These are phyloP conservation scores for Antheraea yamamai DNA, from an alignment of 2,888 invertebrate genomes.

Conservation along the genomic window DNA sequence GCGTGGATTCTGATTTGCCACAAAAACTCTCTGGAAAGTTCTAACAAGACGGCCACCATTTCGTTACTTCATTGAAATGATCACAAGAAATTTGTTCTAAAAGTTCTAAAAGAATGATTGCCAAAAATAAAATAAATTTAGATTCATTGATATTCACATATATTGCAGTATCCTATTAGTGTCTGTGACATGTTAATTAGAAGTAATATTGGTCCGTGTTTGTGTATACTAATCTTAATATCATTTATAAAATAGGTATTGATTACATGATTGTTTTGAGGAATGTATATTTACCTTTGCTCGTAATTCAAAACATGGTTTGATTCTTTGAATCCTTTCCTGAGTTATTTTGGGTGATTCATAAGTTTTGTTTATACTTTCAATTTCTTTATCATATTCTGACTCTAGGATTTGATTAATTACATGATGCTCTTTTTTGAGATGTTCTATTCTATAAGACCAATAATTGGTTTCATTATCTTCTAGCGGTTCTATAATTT, in stretches of 20 bases:
- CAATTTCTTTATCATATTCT: conserved; percentile 68
- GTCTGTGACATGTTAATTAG: no score
- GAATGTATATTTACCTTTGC: conserved; percentile 51
- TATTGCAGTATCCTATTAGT: no score
- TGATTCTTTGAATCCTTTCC: conserved; percentile 60
- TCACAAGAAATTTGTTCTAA: no score
- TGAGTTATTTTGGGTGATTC: conserved; percentile 50
- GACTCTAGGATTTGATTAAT: conserved; percentile 71
- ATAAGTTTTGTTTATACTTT: conserved; percentile 52
- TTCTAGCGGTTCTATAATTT: conserved; percentile 39
- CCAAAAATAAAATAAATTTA: no score
- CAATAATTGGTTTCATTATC: conserved; percentile 64
- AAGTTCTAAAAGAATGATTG: no score
- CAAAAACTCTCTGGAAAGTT: no score
- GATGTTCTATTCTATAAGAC: conserved; percentile 61
- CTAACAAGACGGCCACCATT: no score
- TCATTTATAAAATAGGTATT: neutral
- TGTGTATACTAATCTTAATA: no score
- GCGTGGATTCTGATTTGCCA: no score
- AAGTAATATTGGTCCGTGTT: neutral
- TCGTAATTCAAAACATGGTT: conserved; percentile 68
- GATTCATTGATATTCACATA: no score
- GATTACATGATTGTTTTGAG: neutral
- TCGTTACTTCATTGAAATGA: no score
- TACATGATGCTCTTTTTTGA: conserved; percentile 67